These are phyloP conservation scores for Helarctos malayanus DNA, from an alignment of 2,797 vertebrate species.

Conservation along the genomic window DNA sequence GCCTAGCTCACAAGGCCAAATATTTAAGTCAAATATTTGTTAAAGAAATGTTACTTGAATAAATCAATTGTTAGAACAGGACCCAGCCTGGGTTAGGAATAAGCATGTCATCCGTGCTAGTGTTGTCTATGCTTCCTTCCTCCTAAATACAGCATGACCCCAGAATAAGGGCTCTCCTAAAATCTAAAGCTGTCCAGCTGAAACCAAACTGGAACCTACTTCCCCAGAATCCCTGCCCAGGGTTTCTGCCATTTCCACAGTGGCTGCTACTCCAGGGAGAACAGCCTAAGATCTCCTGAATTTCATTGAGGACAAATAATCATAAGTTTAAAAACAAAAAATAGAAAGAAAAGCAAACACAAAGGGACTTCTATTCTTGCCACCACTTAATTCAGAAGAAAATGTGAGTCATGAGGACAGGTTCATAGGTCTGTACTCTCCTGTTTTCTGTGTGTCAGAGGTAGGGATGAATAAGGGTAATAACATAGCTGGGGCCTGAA, in stretches of 20 bases:
- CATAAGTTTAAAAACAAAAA: constrained; percentile 11
- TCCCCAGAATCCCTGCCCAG: constrained; percentile 3
- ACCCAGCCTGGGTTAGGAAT: neutral
- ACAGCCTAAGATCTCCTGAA: constrained; percentile 30
- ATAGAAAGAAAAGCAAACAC: constrained; percentile 19
- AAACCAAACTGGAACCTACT: constrained; percentile 24
- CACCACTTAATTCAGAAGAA: constrained; percentile 63
- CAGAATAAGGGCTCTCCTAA: neutral
- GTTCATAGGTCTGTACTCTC: neutral
- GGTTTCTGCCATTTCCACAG: constrained; percentile 29
- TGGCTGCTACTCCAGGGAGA: constrained; percentile 48
- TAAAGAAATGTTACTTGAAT: constrained; percentile 58
- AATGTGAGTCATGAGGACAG: constrained; percentile 44
- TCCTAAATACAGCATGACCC: neutral
- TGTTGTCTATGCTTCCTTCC: neutral
- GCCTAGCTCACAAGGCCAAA: neutral
- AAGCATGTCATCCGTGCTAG: constrained; percentile 3
- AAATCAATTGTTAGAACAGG: constrained; percentile 37
- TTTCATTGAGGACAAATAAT: constrained; percentile 27
- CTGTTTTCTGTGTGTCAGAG: neutral
- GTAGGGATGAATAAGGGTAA: neutral
- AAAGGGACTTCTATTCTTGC: constrained; percentile 35
- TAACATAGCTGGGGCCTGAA: constrained; percentile 48
- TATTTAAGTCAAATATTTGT: constrained; percentile 62
- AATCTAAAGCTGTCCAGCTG: constrained; percentile 12